A percentile compares a stretch with the other conserved stretches of the same genome.
Evolutionary conservation across 2,888 invertebrate species (phyloP).

Genomic region (Congeria kusceri): DNA sequence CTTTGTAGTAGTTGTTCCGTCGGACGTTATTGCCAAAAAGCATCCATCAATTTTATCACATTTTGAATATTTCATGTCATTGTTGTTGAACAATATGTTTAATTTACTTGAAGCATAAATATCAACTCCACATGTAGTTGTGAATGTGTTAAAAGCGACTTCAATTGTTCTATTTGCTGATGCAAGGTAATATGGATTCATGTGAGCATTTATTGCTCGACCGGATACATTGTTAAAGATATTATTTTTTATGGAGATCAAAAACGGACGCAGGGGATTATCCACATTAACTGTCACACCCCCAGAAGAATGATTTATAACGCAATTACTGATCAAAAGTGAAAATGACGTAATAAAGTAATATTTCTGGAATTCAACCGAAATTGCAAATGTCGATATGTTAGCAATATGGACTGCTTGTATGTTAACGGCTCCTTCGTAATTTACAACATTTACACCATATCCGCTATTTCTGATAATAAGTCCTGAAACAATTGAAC

Average conservation of each 20-base stretch:
- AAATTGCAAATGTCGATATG: neutral
- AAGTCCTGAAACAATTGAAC: neutral
- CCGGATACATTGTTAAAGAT: neutral
- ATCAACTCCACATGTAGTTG: conserved; percentile 21
- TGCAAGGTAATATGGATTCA: neutral
- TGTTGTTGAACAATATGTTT: conserved; percentile 38
- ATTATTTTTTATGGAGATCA: conserved; percentile 10
- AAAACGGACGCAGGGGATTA: neutral
- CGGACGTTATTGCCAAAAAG: conserved; percentile 18
- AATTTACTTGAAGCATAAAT: conserved; percentile 24
- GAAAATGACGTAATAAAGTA: no score
- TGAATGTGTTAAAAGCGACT: conserved; percentile 33
- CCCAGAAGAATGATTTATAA: neutral
- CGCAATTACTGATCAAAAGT: conserved; percentile 9
- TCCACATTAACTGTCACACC: neutral
- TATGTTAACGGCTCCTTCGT: neutral
- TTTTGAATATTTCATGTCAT: conserved; percentile 20
- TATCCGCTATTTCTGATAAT: neutral
- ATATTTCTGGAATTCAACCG: no score
- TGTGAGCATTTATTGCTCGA: neutral
- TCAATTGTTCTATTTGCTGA: neutral
- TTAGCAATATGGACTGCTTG: neutral
- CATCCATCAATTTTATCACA: conserved; percentile 8
- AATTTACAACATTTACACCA: neutral
- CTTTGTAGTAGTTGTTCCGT: neutral